Base-by-base conservation (phyloP, 2,888 invertebrate genomes). In the Blastobasis lacticolella region DNA sequence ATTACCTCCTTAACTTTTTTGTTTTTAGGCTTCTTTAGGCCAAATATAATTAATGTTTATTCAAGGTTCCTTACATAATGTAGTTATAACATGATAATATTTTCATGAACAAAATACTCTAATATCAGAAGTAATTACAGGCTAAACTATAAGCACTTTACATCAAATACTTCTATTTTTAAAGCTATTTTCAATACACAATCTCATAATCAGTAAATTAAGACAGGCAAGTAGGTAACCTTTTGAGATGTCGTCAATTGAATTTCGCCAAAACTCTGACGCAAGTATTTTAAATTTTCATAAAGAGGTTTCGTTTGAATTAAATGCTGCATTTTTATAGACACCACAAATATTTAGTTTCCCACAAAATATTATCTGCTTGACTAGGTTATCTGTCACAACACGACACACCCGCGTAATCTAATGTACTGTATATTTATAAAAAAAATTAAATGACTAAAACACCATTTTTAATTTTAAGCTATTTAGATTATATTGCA, bases 231-330 rank as follows among this genome's bases (percentile, higher is more conserved):
- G 46, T 49, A 38, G 10, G 38, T 49, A 45, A 94, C 93, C 91
- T 93, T 94, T 82, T 93, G 93, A 51, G 92, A 91, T 60, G 91
- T 91, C 58, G 92, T 90, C 62, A 93, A 78, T 55, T 90, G 84
- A 61, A 91, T 78, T 69, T 90, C 78, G 63, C 69, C 78, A 63
- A 82, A 64, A 51, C 76, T 70, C 57, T 88, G 88, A 59, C 86
- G 88, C 70, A 90, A 81, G 62, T 88, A 77, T 62, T 88, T 88
- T 56, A 91, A 68, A 73, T 90, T 90, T 55, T 90, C 89, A 55
- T 90, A 65, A 55, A 90, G 73, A 43, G 90, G 89, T 60, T 83
- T 89, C 58, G 90, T 86, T 78, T 91, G 91, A 66, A 89, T 81
- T 66, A 90, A 71, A 54, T 85, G 74, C 67, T 86, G 88, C 88